A percentile compares a stretch with the other conserved stretches of the same genome.
These are phyloP conservation scores for Gymnorhina tibicen DNA, from an alignment of 2,113 vertebrate genomes.

Conservation along the genomic window DNA sequence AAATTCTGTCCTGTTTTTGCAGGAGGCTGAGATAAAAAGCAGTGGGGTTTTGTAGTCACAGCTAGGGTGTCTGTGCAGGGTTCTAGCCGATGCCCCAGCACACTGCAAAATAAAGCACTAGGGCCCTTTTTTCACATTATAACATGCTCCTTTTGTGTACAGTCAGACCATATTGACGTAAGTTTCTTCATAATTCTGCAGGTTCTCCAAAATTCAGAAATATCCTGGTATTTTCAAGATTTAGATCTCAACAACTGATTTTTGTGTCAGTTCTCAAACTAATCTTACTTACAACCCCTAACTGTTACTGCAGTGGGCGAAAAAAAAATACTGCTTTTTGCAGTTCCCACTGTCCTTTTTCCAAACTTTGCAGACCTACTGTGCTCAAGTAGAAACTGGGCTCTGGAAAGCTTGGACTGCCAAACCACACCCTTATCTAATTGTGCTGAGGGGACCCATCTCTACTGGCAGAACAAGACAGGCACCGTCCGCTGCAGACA, in stretches of 20 bases:
- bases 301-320: background rate
- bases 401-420: background rate
- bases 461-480: background rate
- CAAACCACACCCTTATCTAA: background rate
- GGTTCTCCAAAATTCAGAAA: background rate
- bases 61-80: background rate
- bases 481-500: background rate
- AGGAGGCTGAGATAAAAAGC: background rate
- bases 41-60: background rate
- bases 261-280: background rate
- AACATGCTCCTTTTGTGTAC: background rate
- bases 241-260: background rate
- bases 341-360: background rate
- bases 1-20: background rate
- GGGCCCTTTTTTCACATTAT: background rate
- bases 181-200: background rate
- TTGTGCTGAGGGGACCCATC: background rate
- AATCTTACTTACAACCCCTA: background rate
- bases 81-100: background rate
- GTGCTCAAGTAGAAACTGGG: background rate
- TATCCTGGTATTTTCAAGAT: background rate
- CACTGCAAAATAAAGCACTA: background rate
- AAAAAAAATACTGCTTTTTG: background rate
- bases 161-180: background rate
- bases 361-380: background rate